phyloP scores from a whole-genome alignment of 2,888 invertebrate genomes.

The Aproaerema taeniolella region DNA sequence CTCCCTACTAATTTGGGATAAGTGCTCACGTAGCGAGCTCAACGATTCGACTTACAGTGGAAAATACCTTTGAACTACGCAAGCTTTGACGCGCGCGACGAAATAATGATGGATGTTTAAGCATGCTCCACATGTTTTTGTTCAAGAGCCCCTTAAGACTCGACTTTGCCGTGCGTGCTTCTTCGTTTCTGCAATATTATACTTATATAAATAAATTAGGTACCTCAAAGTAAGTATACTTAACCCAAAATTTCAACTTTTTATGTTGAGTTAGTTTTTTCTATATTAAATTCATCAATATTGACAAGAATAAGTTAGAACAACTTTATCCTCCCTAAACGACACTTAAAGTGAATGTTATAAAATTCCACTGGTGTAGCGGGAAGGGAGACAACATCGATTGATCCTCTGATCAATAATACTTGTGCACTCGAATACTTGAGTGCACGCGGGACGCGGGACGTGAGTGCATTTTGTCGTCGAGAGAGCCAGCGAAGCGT shows the following conservation, averaged over 20 bases:
- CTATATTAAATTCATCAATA: too few species aligned
- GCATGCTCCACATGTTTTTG: constrained; percentile 30
- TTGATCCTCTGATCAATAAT: constrained; percentile 53
- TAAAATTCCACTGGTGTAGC: too few species aligned
- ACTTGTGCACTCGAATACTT: constrained; percentile 56
- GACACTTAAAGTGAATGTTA: too few species aligned
- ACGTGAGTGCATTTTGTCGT: constrained; percentile 74
- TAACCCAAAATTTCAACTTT: too few species aligned
- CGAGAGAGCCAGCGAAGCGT: constrained; percentile 59
- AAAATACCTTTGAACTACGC: constrained; percentile 44
- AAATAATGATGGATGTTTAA: constrained; percentile 33
- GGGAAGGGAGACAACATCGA: constrained; percentile 23
- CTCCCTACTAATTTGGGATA: constrained; percentile 61
- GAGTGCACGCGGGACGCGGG: constrained; percentile 48
- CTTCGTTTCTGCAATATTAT: too few species aligned
- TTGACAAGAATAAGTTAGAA: too few species aligned
- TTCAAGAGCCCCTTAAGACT: neutral
- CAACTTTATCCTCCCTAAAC: too few species aligned
- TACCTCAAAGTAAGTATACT: too few species aligned
- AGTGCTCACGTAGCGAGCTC: constrained; percentile 57
- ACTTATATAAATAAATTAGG: too few species aligned
- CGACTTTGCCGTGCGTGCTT: neutral
- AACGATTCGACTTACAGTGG: constrained; percentile 41
- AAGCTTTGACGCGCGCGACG: constrained; percentile 38
- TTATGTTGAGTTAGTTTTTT: too few species aligned